phyloP scores from a whole-genome alignment of 2,888 invertebrate species.

The Campoletis raptor region DNA sequence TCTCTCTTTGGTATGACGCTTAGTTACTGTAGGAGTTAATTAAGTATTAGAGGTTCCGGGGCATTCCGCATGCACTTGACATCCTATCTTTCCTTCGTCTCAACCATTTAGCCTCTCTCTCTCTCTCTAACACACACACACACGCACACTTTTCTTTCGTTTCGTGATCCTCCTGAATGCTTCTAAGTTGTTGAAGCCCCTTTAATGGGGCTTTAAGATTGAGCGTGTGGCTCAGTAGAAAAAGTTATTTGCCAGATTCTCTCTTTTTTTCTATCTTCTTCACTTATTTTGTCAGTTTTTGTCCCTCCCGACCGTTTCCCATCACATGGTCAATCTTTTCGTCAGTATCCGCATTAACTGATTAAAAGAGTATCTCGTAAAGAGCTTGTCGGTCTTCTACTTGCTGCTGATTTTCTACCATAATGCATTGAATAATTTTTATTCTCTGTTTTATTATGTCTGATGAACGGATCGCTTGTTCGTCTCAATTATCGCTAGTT shows the following conservation, averaged over 20 bases:
- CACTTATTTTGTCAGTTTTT: not conserved
- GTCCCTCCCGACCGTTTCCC: not conserved
- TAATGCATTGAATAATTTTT: no score
- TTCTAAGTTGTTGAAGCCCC: conserved; percentile 45
- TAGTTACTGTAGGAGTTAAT: conserved; percentile 68
- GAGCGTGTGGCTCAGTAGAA: conserved; percentile 10
- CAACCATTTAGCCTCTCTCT: conserved; percentile 21
- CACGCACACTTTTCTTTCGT: conserved; percentile 2
- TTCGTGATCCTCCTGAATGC: conserved; percentile 43
- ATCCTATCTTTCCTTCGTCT: conserved; percentile 3
- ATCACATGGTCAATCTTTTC: conserved; percentile 42
- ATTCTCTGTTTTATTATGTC: no score
- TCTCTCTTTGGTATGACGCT: conserved; percentile 52
- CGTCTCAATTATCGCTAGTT: conserved; percentile 8
- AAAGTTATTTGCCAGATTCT: not conserved
- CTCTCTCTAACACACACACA: no score
- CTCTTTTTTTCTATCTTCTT: not conserved
- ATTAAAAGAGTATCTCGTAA: not conserved
- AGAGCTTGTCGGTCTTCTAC: not conserved
- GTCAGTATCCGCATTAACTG: not conserved
- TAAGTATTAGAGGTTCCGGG: conserved; percentile 60
- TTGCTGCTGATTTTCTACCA: no score
- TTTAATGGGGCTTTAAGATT: conserved; percentile 45
- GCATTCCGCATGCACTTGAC: conserved; percentile 54
- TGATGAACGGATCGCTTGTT: no score